phyloP scores from a whole-genome alignment of 2,797 vertebrate species.

The Prionace glauca region DNA sequence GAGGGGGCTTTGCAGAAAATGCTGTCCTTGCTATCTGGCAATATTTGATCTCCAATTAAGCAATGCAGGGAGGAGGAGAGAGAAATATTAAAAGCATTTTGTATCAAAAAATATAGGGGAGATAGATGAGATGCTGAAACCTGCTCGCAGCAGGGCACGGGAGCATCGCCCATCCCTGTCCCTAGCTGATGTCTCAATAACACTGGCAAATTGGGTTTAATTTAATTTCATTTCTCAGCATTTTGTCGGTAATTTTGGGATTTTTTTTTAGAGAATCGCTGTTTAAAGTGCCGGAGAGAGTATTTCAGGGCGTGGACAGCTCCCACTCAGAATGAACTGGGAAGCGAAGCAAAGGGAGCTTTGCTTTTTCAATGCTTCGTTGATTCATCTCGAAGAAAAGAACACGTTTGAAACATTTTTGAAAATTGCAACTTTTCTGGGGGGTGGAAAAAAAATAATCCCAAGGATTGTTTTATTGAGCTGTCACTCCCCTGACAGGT shows the following conservation, averaged over 20 bases:
- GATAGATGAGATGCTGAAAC: not conserved
- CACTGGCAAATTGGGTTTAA: not conserved
- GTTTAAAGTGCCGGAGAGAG: no score
- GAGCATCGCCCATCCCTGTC: not conserved
- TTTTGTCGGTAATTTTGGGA: not conserved
- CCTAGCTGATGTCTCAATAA: not conserved
- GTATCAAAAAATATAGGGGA: not conserved
- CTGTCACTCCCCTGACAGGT: no score
- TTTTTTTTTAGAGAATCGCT: not conserved
- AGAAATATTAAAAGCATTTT: not conserved
- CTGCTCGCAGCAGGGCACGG: not conserved
- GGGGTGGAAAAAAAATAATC: not conserved
- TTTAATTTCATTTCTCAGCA: not conserved
- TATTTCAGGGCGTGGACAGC: constrained; percentile 31
- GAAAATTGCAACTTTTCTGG: not conserved
- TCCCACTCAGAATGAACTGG: not conserved
- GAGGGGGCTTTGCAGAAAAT: not conserved
- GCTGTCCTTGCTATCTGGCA: not conserved
- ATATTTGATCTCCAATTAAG: not conserved
- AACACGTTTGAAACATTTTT: not conserved
- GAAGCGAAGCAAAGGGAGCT: not conserved
- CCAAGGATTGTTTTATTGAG: not conserved
- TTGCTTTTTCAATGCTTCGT: not conserved
- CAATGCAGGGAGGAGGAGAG: not conserved
- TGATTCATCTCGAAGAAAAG: no score